These are phyloP conservation scores for Drosophila sturtevanti DNA, from an alignment of 1,140 invertebrate genomes.

Conservation along the genomic window DNA sequence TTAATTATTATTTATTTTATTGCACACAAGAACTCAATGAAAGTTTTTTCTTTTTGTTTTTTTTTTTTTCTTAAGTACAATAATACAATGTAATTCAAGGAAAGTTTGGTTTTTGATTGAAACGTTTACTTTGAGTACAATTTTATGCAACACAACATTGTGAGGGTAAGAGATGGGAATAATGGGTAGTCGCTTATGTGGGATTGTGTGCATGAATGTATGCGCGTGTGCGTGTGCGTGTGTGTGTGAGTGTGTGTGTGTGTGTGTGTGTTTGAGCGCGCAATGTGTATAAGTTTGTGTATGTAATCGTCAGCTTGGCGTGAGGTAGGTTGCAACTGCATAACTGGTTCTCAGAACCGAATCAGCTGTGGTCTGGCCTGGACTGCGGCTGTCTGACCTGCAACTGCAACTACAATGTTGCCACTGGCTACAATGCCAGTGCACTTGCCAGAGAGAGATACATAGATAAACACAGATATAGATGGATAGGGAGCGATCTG, in stretches of 20 bases:
- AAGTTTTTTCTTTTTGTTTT: constrained; percentile 34
- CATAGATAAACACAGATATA: constrained; percentile 7
- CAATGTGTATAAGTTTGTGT: constrained; percentile 27
- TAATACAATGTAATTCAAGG: constrained; percentile 65
- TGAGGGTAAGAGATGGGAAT: constrained; percentile 16
- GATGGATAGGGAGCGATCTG: constrained; percentile 22
- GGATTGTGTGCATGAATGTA: constrained; percentile 1
- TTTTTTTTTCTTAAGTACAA: constrained; percentile 36
- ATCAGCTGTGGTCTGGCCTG: constrained; percentile 43
- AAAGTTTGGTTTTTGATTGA: constrained; percentile 56
- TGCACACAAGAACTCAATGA: constrained; percentile 75
- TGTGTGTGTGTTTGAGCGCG: constrained; percentile 25
- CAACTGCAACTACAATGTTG: constrained; percentile 59
- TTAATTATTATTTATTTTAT: constrained; percentile 34
- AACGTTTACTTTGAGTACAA: constrained; percentile 65
- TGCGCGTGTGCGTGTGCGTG: constrained; percentile 24
- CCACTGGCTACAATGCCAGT: constrained; percentile 55
- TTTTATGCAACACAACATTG: constrained; percentile 72
- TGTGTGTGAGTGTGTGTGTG: constrained; percentile 20
- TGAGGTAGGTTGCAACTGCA: constrained; percentile 68
- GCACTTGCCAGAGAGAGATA: constrained; percentile 20
- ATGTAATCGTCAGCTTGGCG: constrained; percentile 51
- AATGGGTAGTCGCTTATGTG: not conserved
- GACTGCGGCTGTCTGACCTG: constrained; percentile 51
- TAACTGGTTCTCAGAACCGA: constrained; percentile 51